Conservation (phyloP, 2,113 vertebrate genomes). For the Puffinus mauretanicus region DNA sequence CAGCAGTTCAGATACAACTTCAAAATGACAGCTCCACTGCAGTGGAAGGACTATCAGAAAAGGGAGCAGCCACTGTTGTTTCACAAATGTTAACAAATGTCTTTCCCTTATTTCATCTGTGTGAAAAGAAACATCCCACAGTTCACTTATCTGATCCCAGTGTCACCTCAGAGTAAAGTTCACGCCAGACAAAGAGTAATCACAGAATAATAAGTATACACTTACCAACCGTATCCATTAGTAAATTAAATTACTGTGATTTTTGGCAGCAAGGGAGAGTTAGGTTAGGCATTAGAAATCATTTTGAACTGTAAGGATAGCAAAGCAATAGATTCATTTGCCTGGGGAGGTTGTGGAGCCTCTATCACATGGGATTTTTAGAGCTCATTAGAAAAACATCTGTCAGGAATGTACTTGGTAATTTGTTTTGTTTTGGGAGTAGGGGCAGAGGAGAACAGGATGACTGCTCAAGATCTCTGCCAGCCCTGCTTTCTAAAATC, state of each 20-base stretch:
- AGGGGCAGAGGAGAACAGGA: background rate
- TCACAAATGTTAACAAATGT: slow-evolving; percentile 19
- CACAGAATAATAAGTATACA: slow-evolving; percentile 26
- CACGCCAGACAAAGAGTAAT: slow-evolving; percentile 38
- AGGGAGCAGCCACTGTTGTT: background rate
- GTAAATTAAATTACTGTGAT: slow-evolving; percentile 49
- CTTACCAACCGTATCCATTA: slow-evolving; percentile 46
- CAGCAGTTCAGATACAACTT: background rate
- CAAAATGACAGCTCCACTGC: background rate
- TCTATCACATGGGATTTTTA: slow-evolving; percentile 6
- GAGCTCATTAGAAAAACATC: slow-evolving; percentile 14
- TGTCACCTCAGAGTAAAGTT: slow-evolving; percentile 48
- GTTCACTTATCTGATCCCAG: slow-evolving; percentile 49
- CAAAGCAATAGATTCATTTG: slow-evolving; percentile 34
- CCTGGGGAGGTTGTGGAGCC: background rate
- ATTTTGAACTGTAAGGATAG: background rate
- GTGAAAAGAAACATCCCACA: slow-evolving; percentile 50
- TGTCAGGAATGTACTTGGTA: slow-evolving; percentile 7
- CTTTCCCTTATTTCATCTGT: slow-evolving; percentile 9
- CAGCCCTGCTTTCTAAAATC: background rate
- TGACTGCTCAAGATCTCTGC: background rate
- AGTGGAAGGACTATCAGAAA: background rate
- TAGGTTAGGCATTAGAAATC: slow-evolving; percentile 18
- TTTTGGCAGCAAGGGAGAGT: slow-evolving; percentile 47
- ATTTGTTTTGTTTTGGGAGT: background rate